Evolutionary conservation across 2,113 vertebrate species (phyloP).

Genomic region (Cyphomyrus plagiostoma): DNA sequence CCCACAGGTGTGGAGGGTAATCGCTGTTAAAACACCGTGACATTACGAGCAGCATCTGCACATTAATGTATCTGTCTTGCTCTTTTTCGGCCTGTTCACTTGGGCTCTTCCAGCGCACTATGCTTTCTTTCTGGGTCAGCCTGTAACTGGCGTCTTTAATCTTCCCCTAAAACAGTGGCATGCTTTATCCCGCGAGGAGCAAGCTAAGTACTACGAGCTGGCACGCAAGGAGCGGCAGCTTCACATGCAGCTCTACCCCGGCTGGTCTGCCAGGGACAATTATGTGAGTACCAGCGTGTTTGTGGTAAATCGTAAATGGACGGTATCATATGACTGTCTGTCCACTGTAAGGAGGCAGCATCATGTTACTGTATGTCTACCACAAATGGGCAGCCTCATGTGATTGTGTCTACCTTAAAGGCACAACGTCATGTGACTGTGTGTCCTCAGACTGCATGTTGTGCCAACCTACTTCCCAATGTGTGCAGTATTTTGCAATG

Average conservation of each 20-base stretch:
- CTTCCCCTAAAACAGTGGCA: slow-evolving; percentile 78
- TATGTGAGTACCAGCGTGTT: slow-evolving; percentile 74
- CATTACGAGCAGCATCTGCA: slow-evolving; percentile 61
- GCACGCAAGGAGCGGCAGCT: slow-evolving; percentile 98
- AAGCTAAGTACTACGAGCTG: slow-evolving; percentile 99
- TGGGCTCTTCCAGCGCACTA: slow-evolving; percentile 42
- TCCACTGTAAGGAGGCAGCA: neutral
- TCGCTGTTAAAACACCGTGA: slow-evolving; percentile 43
- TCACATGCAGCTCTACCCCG: slow-evolving; percentile 67
- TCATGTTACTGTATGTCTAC: neutral
- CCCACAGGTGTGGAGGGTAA: slow-evolving; percentile 9
- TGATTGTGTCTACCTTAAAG: too few relatives aligned
- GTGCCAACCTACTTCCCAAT: too few relatives aligned
- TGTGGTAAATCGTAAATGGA: neutral
- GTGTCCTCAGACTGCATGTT: too few relatives aligned
- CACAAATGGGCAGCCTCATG: too few relatives aligned
- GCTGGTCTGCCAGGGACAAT: slow-evolving; percentile 97
- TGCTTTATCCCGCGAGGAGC: slow-evolving; percentile 96
- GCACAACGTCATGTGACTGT: too few relatives aligned
- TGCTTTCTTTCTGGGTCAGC: slow-evolving; percentile 41
- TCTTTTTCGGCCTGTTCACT: slow-evolving; percentile 35
- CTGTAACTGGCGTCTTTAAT: slow-evolving; percentile 50
- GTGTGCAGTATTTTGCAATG: too few relatives aligned
- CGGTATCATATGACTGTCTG: neutral
- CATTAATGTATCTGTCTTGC: slow-evolving; percentile 66